Evolutionary conservation across 2,888 invertebrate species (phyloP), one percentile per base, ranked within the genome.

Genomic region (Drosophila lutescens): DNA sequence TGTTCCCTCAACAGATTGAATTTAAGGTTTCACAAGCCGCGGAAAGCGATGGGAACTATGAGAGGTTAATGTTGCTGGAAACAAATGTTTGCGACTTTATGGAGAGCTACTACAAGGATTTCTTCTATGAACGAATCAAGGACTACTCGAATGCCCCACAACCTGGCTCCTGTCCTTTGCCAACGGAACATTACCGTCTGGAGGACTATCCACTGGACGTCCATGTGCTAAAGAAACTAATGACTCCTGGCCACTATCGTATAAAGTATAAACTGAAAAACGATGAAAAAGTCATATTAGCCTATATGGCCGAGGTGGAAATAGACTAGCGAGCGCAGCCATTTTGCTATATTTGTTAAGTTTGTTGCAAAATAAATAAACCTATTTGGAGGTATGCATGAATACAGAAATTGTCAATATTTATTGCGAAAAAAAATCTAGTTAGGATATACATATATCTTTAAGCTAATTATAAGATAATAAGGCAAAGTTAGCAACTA

Each of bases 91-190:
- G 91, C 38, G 51, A 72, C 0, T 2, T 85, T 0, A 73, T 91
- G 83, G 50, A 61, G 26, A 57, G 69, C 32, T 71, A 79, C 26
- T 91, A 91, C 60, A 90, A 88, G 56, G 74, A 55, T 17, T 80
- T 73, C 30, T 80, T 91, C 32, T 91, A 91, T 47, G 82, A 88
- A 0, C 70, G 59, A 5, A 49, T 91, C 0, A 90, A 90, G 41
- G 68, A 90, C 1, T 68, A 90, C 55, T 77, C 89, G 0, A 91
- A 91, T 67, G 91, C 90, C 0, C 91, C 91, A 0, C 72, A 84
- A 40, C 91, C 90, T 0, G 77, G 82, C 17, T 74, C 36, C 3
- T 91, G 91, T 51, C 91, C 91, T 0, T 46, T 91, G 15, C 63
- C 72, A 0, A 58, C 78, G 2, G 74, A 78, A 1, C 68, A 77